phyloP scores from a whole-genome alignment of 2,888 invertebrate genomes.

The Epinotia bilunana region DNA sequence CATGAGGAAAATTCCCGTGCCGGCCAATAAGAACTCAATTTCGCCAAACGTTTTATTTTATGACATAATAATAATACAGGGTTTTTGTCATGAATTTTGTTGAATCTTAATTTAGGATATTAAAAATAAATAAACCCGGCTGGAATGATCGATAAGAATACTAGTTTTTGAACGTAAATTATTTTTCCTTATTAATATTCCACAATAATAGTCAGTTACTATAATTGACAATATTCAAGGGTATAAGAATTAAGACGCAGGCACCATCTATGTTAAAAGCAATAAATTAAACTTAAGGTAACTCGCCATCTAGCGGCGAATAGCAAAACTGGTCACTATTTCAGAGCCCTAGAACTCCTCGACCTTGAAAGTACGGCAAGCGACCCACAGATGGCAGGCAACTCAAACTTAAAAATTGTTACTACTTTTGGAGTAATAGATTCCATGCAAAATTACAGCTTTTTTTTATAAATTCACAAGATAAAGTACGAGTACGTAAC shows the following conservation, averaged over 20 bases:
- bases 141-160: too few species aligned
- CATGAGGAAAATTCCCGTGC: slow-evolving; percentile 7
- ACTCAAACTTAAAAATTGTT: background rate
- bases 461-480: too few species aligned
- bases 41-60: slow-evolving; percentile 17
- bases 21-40: slow-evolving; percentile 15
- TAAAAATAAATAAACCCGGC: too few species aligned
- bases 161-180: too few species aligned
- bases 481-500: too few species aligned
- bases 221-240: too few species aligned
- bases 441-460: too few species aligned
- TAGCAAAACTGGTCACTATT: background rate
- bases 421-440: too few species aligned
- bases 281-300: background rate
- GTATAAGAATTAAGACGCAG: background rate
- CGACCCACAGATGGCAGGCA: slow-evolving; percentile 11
- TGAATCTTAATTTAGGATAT: too few species aligned
- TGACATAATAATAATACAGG: slow-evolving; percentile 9
- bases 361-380: background rate
- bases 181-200: too few species aligned
- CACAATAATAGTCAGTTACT: too few species aligned
- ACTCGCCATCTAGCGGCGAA: slow-evolving; percentile 13
- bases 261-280: slow-evolving; percentile 12
- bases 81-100: background rate
- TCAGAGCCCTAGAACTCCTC: background rate